Conservation (phyloP, 2,888 invertebrate genomes). For the Ariolimax columbianus region DNA sequence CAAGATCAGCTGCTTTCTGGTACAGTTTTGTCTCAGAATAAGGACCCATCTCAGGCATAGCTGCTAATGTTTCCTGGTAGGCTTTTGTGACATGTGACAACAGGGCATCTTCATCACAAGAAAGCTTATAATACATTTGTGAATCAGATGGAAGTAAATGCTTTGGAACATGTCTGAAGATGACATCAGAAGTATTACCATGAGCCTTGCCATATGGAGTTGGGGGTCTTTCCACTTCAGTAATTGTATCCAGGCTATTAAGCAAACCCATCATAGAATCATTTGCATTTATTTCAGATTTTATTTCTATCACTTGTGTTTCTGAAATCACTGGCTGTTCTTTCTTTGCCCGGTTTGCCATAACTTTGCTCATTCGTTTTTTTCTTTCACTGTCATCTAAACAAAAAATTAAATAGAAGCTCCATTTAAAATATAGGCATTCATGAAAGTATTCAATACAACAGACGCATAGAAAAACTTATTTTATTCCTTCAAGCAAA, state of each 20-base stretch:
- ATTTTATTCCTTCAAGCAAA: no score
- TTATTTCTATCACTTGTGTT: conserved; percentile 45
- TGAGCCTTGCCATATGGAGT: conserved; percentile 37
- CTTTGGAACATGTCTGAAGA: conserved; percentile 53
- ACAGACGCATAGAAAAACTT: no score
- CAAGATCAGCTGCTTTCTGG: conserved; percentile 82
- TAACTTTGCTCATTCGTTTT: conserved; percentile 90
- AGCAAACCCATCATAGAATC: conserved; percentile 30
- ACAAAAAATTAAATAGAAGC: background rate
- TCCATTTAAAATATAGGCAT: background rate
- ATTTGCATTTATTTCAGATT: conserved; percentile 61
- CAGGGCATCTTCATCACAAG: conserved; percentile 58
- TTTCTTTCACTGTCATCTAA: conserved; percentile 86
- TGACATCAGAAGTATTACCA: conserved; percentile 25
- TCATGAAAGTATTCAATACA: background rate
- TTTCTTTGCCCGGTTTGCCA: conserved; percentile 85
- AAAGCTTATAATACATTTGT: conserved; percentile 60
- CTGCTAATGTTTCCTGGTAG: conserved; percentile 68
- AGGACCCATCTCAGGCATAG: conserved; percentile 54
- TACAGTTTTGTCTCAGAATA: conserved; percentile 60
- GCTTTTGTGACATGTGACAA: conserved; percentile 62
- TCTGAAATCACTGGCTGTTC: background rate
- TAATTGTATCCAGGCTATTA: background rate
- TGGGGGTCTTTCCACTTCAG: conserved; percentile 46
- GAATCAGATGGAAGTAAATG: conserved; percentile 60